Conservation (phyloP, 53 echinoderm and acorn worm genomes). For the Hippasteria phrygiana region DNA sequence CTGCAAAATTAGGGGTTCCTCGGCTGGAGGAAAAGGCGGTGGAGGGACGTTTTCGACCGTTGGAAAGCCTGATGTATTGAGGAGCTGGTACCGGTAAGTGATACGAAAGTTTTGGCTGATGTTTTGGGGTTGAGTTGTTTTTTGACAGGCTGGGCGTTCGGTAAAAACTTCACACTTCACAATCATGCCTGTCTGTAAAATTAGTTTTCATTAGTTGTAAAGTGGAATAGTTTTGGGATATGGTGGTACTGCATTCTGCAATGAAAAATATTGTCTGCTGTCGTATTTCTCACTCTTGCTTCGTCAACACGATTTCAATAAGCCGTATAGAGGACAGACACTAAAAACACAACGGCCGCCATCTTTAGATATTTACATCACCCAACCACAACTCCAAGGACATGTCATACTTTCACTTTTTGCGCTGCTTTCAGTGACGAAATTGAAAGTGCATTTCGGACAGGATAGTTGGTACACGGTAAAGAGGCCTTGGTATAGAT, state of each 20-base stretch:
- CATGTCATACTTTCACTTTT: neutral
- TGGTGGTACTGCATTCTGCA: too few species aligned
- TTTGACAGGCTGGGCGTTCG: too few species aligned
- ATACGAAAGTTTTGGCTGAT: too few species aligned
- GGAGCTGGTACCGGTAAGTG: too few species aligned
- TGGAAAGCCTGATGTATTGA: too few species aligned
- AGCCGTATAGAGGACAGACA: neutral
- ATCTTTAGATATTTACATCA: conserved; percentile 12
- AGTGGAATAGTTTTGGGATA: too few species aligned
- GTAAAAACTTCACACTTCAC: too few species aligned
- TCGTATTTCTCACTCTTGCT: neutral
- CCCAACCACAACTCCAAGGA: conserved; percentile 1
- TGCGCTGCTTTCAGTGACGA: neutral
- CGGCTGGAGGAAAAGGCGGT: neutral
- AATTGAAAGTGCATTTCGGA: neutral
- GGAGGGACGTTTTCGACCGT: too few species aligned
- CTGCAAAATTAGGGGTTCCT: neutral
- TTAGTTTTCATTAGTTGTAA: too few species aligned
- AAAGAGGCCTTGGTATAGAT: conserved; percentile 3
- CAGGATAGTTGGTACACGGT: neutral
- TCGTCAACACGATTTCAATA: neutral
- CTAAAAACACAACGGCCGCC: neutral
- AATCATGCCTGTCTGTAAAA: too few species aligned
- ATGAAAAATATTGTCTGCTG: too few species aligned
- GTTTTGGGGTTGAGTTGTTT: too few species aligned